Evolutionary conservation across 2,888 invertebrate species (phyloP).

Genomic region (Prosopocoilus inquinatus): DNA sequence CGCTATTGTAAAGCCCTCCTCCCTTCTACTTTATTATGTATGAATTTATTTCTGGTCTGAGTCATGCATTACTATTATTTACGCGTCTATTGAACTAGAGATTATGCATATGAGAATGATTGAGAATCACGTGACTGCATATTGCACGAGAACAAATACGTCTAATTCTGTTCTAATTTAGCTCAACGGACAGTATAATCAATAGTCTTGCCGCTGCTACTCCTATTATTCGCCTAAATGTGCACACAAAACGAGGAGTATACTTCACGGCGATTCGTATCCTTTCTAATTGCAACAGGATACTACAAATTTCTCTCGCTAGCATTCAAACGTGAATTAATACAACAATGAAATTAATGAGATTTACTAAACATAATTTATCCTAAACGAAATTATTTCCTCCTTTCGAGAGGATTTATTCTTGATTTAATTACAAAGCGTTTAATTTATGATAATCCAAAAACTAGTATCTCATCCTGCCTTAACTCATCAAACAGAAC

Average conservation of each 20-base stretch:
- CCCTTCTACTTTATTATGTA: constrained; percentile 19
- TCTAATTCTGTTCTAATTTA: constrained; percentile 33
- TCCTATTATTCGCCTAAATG: constrained; percentile 5
- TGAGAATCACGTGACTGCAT: constrained; percentile 34
- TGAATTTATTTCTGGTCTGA: constrained; percentile 20
- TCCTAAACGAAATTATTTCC: no score
- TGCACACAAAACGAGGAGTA: constrained; percentile 1
- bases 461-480: no score
- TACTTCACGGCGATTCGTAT: constrained; percentile 2
- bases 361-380: no score
- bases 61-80: constrained; percentile 36
- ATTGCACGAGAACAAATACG: constrained; percentile 32
- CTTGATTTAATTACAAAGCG: no score
- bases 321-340: no score
- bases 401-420: no score
- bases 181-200: constrained; percentile 43
- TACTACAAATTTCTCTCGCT: not conserved
- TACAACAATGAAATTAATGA: no score
- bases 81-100: constrained; percentile 41
- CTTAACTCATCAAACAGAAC: no score
- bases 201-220: constrained; percentile 35
- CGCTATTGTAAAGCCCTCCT: constrained; percentile 1
- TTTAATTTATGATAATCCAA: no score
- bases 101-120: constrained; percentile 43
- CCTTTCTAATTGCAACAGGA: constrained; percentile 5